Evolutionary conservation across 2,797 vertebrate species (phyloP).

Genomic region (Fratercula arctica): DNA sequence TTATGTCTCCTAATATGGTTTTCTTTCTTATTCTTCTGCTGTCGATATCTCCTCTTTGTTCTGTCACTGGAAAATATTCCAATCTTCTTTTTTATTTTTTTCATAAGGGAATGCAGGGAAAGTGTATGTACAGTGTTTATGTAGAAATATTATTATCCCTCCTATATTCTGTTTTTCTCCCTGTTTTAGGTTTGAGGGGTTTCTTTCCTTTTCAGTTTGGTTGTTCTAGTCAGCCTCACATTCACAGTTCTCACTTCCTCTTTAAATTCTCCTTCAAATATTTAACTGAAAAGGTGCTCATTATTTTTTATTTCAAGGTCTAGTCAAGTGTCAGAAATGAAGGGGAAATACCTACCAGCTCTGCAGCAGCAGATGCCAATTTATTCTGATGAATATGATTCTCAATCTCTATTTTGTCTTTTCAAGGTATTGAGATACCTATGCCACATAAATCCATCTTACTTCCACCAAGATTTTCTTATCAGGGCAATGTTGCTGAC

Average conservation of each 20-base stretch:
- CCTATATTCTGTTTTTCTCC: not conserved
- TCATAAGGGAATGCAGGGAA: not conserved
- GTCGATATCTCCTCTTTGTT: not conserved
- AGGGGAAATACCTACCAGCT: slow-evolving; percentile 10
- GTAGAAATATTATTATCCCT: not conserved
- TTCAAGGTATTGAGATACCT: slow-evolving; percentile 20
- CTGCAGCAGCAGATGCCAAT: slow-evolving; percentile 44
- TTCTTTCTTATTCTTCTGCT: not conserved
- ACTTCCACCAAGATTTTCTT: slow-evolving; percentile 23
- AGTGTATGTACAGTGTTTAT: not conserved
- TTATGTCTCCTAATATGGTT: not conserved
- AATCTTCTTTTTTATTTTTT: not conserved
- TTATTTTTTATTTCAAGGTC: slow-evolving; percentile 70
- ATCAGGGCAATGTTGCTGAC: not conserved
- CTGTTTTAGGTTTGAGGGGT: not conserved
- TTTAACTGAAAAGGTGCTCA: slow-evolving; percentile 50
- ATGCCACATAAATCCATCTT: slow-evolving; percentile 30
- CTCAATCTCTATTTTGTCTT: slow-evolving; percentile 45
- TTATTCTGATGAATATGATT: slow-evolving; percentile 43
- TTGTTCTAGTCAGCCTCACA: not conserved
- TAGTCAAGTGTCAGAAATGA: slow-evolving; percentile 43
- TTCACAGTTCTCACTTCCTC: not conserved
- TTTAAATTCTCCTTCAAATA: slow-evolving; percentile 40
- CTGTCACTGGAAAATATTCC: not conserved
- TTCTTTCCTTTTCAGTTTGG: slow-evolving; percentile 11